Evolutionary conservation across 1,140 invertebrate species (phyloP).

Genomic region (Diachasmimorpha longicaudata): DNA sequence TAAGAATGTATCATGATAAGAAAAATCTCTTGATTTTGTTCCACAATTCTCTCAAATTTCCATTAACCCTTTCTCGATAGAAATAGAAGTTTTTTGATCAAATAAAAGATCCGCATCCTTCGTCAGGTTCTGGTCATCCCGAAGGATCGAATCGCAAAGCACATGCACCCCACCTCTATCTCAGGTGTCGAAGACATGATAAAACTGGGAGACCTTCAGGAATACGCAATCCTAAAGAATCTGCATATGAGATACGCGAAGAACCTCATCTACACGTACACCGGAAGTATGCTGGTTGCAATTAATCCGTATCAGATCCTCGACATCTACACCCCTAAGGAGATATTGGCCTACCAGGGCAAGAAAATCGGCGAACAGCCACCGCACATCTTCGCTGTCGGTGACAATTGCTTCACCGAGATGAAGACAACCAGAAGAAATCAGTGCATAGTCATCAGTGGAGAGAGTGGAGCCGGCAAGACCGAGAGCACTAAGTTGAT

Average conservation of each 20-base stretch:
- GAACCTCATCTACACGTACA: constrained; percentile 98
- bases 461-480: constrained; percentile 97
- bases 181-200: constrained; percentile 99
- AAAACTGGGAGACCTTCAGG: constrained; percentile 96
- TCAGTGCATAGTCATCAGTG: constrained; percentile 97
- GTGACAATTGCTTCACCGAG: constrained; percentile 95
- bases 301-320: constrained; percentile 99
- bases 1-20: no score
- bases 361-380: constrained; percentile 96
- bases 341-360: constrained; percentile 96
- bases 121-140: constrained; percentile 70
- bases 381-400: constrained; percentile 97
- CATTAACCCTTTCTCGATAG: no score
- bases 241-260: constrained; percentile 97
- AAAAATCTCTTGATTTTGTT: no score
- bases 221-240: constrained; percentile 97
- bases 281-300: constrained; percentile 96
- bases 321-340: constrained; percentile 96
- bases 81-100: no score
- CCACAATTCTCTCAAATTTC: no score
- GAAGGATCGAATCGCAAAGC: constrained; percentile 92
- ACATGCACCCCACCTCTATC: constrained; percentile 98
- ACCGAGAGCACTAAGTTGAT: constrained; percentile 99
- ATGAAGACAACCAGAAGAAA: constrained; percentile 94
- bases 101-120: neutral